A percentile compares a stretch with the other conserved stretches of the same genome.
Conservation (phyloP, 1,140 invertebrate genomes). For the Homarus americanus region DNA sequence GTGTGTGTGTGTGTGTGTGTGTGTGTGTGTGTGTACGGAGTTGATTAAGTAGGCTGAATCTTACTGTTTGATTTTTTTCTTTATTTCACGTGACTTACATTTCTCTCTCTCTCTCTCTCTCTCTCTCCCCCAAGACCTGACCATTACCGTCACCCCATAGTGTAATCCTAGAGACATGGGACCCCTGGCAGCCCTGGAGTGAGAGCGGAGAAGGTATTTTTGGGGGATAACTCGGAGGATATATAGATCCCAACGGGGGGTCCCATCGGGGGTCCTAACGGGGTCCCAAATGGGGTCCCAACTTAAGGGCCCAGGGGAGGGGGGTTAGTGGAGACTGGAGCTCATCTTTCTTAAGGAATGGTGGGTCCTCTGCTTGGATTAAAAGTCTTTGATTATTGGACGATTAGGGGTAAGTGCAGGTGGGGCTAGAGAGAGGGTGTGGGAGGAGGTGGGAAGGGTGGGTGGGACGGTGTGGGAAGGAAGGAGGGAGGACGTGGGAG, state of each 20-base stretch:
- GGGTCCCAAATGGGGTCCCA: background rate
- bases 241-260: conserved; percentile 10
- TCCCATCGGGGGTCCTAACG: background rate
- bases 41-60: no score
- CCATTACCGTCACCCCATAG: background rate
- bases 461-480: no score
- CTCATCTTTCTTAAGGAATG: background rate
- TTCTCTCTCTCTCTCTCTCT: background rate
- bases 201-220: no score
- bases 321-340: background rate
- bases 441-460: no score
- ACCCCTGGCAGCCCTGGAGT: no score
- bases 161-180: background rate
- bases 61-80: no score
- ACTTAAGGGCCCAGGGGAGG: background rate
- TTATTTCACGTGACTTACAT: background rate
- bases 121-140: background rate
- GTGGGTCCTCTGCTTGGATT: background rate
- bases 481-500: no score
- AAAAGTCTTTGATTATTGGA: background rate
- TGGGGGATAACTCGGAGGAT: background rate
- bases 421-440: no score
- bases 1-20: background rate
- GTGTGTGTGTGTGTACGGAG: background rate
- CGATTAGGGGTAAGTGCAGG: background rate